Evolutionary conservation across 2,113 vertebrate genomes (phyloP).

Genomic region (Petrocephalus zakoni): DNA sequence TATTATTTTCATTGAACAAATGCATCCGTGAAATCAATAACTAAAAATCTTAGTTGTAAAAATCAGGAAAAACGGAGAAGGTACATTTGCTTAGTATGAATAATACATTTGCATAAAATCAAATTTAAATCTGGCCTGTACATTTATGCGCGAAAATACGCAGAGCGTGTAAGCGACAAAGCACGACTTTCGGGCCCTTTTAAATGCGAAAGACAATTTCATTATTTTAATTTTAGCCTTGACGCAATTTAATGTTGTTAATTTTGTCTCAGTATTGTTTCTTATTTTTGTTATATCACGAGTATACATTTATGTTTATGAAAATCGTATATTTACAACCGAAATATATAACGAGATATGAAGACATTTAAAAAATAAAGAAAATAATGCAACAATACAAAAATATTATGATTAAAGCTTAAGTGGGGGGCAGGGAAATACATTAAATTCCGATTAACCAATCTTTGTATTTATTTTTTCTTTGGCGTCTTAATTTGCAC

Average conservation of each 20-base stretch:
- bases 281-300: background rate
- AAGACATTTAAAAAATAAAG: background rate
- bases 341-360: background rate
- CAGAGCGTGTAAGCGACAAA: background rate
- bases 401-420: background rate
- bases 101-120: background rate
- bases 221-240: background rate
- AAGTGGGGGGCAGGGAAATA: background rate
- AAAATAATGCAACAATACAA: background rate
- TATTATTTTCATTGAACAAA: background rate
- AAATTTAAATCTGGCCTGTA: background rate
- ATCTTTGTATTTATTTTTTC: background rate
- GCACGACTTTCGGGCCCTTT: background rate
- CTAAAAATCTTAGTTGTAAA: background rate
- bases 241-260: background rate
- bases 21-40: background rate
- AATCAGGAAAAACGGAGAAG: background rate
- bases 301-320: background rate
- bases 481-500: background rate
- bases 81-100: background rate
- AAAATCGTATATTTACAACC: background rate
- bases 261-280: background rate
- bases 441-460: background rate
- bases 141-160: background rate
- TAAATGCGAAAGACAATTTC: background rate